phyloP scores from a whole-genome alignment of 2,888 invertebrate genomes.

The Thyatira batis region DNA sequence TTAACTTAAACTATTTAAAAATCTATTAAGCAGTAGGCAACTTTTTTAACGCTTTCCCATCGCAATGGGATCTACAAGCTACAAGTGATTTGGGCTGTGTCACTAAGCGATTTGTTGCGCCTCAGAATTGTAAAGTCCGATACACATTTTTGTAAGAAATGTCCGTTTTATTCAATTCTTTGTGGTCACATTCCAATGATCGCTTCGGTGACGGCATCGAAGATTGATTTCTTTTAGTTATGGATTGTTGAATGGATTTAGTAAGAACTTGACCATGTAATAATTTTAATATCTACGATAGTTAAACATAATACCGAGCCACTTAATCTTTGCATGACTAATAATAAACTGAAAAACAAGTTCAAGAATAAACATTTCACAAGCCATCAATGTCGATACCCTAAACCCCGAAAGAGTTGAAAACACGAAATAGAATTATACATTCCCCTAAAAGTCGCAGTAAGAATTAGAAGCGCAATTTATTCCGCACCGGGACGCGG shows the following conservation, averaged over 20 bases:
- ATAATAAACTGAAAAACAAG: conserved; percentile 36
- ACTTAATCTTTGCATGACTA: no score
- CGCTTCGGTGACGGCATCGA: conserved; percentile 47
- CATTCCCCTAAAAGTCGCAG: conserved; percentile 76
- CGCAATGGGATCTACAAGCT: conserved; percentile 37
- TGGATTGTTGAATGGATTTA: not conserved
- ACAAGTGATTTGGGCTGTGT: conserved; percentile 56
- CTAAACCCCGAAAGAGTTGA: conserved; percentile 75
- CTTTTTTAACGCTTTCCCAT: conserved; percentile 60
- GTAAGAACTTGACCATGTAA: not conserved
- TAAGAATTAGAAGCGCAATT: conserved; percentile 73
- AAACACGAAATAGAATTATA: conserved; percentile 78
- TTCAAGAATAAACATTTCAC: conserved; percentile 71
- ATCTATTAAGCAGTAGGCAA: conserved; percentile 42
- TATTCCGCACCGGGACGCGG: conserved; percentile 61
- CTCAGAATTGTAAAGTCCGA: conserved; percentile 40
- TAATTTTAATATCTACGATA: no score
- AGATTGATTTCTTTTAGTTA: conserved; percentile 28
- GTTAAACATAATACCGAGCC: no score
- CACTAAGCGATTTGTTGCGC: conserved; percentile 63
- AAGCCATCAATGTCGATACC: conserved; percentile 74
- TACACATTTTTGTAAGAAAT: conserved; percentile 57
- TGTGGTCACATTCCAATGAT: conserved; percentile 61
- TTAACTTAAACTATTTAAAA: conserved; percentile 34
- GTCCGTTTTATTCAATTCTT: conserved; percentile 51